These are phyloP conservation scores for Auanema freiburgensis DNA, from an alignment of 2,888 invertebrate species.

Conservation along the genomic window DNA sequence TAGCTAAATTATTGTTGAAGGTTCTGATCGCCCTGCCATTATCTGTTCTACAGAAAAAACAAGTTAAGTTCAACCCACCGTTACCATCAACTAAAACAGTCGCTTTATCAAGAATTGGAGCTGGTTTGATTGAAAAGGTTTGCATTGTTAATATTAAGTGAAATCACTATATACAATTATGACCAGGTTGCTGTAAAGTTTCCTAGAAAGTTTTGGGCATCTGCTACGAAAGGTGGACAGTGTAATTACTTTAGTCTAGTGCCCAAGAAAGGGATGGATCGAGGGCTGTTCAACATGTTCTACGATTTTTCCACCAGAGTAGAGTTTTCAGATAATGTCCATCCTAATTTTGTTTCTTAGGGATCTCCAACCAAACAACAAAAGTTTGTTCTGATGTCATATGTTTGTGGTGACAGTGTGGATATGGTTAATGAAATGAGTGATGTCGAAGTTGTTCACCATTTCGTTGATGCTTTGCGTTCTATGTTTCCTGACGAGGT, in stretches of 20 bases:
- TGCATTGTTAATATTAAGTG: background rate
- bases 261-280: slow-evolving; percentile 52
- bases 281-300: slow-evolving; percentile 67
- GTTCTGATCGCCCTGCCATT: slow-evolving; percentile 68
- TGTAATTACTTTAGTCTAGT: slow-evolving; percentile 66
- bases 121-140: slow-evolving; percentile 68
- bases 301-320: slow-evolving; percentile 66
- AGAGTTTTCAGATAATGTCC: too few relatives aligned
- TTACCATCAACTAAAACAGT: slow-evolving; percentile 65
- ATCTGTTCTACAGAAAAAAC: slow-evolving; percentile 64
- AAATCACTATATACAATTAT: background rate
- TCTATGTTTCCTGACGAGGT: slow-evolving; percentile 67
- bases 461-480: slow-evolving; percentile 65
- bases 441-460: slow-evolving; percentile 65
- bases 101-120: slow-evolving; percentile 66
- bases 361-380: slow-evolving; percentile 5
- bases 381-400: slow-evolving; percentile 65
- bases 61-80: slow-evolving; percentile 65
- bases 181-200: slow-evolving; percentile 66
- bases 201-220: slow-evolving; percentile 66
- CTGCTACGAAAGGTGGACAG: slow-evolving; percentile 42
- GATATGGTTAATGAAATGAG: slow-evolving; percentile 63
- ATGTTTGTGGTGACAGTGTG: slow-evolving; percentile 66
- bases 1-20: slow-evolving; percentile 29
- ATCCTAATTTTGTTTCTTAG: background rate